A percentile compares a stretch with the other conserved stretches of the same genome.
These are phyloP conservation scores for Sebastes vulpes DNA, from an alignment of 2,797 vertebrate species.

Conservation along the genomic window DNA sequence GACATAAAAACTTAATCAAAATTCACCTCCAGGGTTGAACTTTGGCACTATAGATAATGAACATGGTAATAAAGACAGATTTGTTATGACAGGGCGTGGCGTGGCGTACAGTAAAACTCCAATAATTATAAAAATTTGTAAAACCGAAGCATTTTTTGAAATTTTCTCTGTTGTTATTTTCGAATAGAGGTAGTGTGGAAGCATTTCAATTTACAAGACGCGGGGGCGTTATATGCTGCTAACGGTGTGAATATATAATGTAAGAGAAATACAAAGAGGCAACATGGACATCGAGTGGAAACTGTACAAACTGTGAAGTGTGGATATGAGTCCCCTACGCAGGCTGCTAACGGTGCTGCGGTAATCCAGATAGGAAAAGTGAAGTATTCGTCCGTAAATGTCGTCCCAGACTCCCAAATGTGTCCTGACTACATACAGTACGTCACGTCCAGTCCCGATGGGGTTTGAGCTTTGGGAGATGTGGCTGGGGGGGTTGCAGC, in stretches of 20 bases:
- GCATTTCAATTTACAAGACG: conserved; percentile 63
- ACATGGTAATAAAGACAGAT: conserved; percentile 18
- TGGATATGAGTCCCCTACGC: conserved; percentile 79
- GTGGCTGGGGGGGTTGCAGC: background rate
- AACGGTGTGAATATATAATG: conserved; percentile 46
- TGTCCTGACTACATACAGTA: conserved; percentile 77
- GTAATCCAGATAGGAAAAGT: conserved; percentile 80
- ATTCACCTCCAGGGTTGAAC: conserved; percentile 73
- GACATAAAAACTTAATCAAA: conserved; percentile 59
- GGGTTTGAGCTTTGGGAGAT: conserved; percentile 35
- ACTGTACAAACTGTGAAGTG: conserved; percentile 77
- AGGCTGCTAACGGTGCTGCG: conserved; percentile 72
- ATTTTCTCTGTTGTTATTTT: conserved; percentile 61
- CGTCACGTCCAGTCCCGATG: conserved; percentile 86
- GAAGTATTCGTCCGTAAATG: conserved; percentile 58
- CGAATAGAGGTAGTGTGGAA: conserved; percentile 89
- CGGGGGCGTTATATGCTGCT: conserved; percentile 59
- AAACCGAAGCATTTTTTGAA: conserved; percentile 51
- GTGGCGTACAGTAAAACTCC: conserved; percentile 17
- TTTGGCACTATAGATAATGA: conserved; percentile 77
- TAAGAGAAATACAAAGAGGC: conserved; percentile 80
- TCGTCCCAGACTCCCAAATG: conserved; percentile 78
- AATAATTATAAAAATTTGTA: conserved; percentile 52
- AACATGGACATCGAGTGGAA: conserved; percentile 81
- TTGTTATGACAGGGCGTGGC: conserved; percentile 15